Evolutionary conservation across 1,140 invertebrate genomes (phyloP), one percentile per base, ranked within the genome.

Genomic region (Drosophila truncata): DNA sequence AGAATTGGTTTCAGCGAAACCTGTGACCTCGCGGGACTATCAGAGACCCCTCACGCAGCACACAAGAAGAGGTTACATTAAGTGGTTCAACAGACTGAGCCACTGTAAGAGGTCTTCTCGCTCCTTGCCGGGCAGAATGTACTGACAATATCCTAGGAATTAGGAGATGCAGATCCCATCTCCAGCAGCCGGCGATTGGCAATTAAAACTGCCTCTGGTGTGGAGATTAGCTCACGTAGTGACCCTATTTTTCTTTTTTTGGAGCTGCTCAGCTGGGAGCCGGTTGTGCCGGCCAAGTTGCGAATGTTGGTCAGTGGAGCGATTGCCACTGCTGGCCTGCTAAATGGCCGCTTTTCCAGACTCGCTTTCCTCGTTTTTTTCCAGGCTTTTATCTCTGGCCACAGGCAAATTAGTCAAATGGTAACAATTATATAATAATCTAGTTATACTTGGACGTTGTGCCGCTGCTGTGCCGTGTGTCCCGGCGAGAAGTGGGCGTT

Each of bases 351-450:
- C 60, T 42, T 58, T 79, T 62, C 18, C 39, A 63, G 39, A 66
- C 63, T 42, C 35, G 74, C 49, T 69, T 71, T 80, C 49, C 61
- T 76, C 44, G 62, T 55, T 67, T 77, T 77, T 44, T 54, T 33
- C 20, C 27, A 55, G 35, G 27, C 50, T 65, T 70, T 52, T 33
- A 31, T 55, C 54, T 70, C 54, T 70, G 65, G 60, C 47, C 49
- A 44, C 44, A 78, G 62, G 83, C 76, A 87, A 87, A 87, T 87
- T 87, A 87, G 83, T 87, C 80, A 87, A 82, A 80, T 72, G 69
- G 70, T 80, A 76, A 59, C 70, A 86, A 87, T 87, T 87, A 87
- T 82, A 82, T 87, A 87, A 87, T 78, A 82, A 80, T 82, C 82
- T 42, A 87, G 83, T 85, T 78, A 75, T 60, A 74, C 49, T 50